These are phyloP conservation scores for Sesamia nonagrioides DNA, from an alignment of 1,140 invertebrate genomes.

Conservation along the genomic window DNA sequence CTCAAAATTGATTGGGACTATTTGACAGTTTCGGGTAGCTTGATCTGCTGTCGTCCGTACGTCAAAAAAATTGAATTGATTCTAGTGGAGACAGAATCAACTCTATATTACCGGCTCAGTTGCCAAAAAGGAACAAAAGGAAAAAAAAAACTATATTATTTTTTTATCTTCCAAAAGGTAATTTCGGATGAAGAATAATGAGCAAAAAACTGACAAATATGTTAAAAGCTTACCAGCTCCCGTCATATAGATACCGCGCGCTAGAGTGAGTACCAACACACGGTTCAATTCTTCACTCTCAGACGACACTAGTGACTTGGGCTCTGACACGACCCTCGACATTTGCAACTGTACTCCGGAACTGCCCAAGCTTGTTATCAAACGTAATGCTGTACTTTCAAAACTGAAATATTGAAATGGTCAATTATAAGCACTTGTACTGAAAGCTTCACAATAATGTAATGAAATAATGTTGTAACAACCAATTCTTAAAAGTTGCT, in stretches of 20 bases:
- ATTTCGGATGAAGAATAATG: neutral
- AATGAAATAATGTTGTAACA: no score
- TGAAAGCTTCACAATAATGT: no score
- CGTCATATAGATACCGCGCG: conserved; percentile 97
- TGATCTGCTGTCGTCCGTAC: no score
- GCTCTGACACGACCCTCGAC: conserved; percentile 95
- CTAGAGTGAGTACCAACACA: conserved; percentile 96
- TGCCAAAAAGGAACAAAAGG: no score
- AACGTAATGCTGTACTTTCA: conserved; percentile 96
- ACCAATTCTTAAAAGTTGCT: no score
- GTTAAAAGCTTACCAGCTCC: conserved; percentile 88
- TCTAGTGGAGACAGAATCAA: no score
- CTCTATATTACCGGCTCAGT: no score
- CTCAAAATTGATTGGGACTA: no score
- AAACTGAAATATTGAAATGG: conserved; percentile 89
- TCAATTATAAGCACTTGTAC: neutral
- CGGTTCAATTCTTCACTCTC: conserved; percentile 98
- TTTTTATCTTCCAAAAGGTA: neutral
- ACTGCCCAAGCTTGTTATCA: conserved; percentile 97
- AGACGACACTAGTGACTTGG: conserved; percentile 95
- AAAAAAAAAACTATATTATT: no score
- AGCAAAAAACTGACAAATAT: neutral
- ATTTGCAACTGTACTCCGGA: conserved; percentile 97
- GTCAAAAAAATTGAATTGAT: no score
- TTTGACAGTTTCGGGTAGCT: no score